Evolutionary conservation across 2,797 vertebrate genomes (phyloP), one percentile per base, ranked within the genome.

Genomic region (Pogoniulus pusillus): DNA sequence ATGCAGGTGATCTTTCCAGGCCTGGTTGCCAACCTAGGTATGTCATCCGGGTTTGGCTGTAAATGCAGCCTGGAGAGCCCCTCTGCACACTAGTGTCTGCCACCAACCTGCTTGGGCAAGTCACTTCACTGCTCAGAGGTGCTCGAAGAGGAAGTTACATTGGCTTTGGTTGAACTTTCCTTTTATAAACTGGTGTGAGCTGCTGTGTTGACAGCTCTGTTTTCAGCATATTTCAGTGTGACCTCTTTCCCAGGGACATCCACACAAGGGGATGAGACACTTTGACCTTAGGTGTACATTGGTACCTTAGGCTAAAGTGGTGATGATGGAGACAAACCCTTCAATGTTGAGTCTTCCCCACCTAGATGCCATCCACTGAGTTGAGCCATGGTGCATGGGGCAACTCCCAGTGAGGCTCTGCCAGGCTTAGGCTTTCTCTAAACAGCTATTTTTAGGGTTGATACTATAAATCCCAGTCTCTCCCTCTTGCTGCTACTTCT

Each of bases 1-100:
- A 92, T 0, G 93, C 80, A 91, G 70, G n/a, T 0, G 0, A 91
- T 94, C 77, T 73, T 84, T 91, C 63, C 66, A 82, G 84, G 41
- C 65, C 90, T 88, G 47, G 65, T 86, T 95, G 93, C 95, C 94
- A 96, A 79, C 85, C 35, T 96, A 89, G 91, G 91, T 91, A 94
- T 73, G 93, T 91, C 70, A 34, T 57, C 63, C 0, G 1, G 60
- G 74, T 91, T 95, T 1, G 5, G 82, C 82, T 85, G 68, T 10
- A 12, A 82, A 63, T 9, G 70, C 91, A 93, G 64, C 76, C 70
- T 37, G 49, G 71, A 95, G 92, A 95, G 66, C 80, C 85, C 71
- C 89, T 92, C 85, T 94, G 57, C 32, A 18, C 0, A 0, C 43
- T 16, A 4, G 16, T 54, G 84, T 89, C 85, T 95, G 85, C 85